Base-by-base conservation (phyloP, 2,888 invertebrate genomes). In the Apotomis turbidana region DNA sequence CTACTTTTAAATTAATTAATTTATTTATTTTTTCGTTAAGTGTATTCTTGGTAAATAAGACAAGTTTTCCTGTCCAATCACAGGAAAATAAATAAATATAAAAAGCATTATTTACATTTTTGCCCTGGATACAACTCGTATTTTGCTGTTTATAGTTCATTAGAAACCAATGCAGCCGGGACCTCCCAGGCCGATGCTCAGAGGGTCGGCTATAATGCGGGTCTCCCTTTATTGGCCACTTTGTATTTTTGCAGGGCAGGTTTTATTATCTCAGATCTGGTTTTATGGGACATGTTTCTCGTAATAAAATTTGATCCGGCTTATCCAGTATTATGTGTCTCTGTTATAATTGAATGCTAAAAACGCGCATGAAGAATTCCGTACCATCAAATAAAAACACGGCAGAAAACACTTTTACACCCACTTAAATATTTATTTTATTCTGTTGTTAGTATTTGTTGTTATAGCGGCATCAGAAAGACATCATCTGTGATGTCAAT, bases 201-300 rank as follows among this genome's bases (percentile, higher is more conserved):
- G 58, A 84, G 82, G 82, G 88, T 83, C 83, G 82, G 76, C 76
- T 68, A 74, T 81, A 82, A 84, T 84, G 78, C 81, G 79, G 82
- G 79, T 82, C 83, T 76, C 74, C 74, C 81, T 80, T 80, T 80
- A 83, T 83, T 86, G 83, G 85, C 76, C 81, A 78, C 79, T 77
- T 78, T 81, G 81, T 83, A 84, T 85, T 85, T 86, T 82, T 82
- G 80, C 81, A 82, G 83, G 85, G 81, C 81, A 83, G 82, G 79
- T 87, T 89, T 89, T 89, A 89, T 89, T 86, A 85, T 86, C 82
- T 78, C 81, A 81, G 86, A 87, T 88, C 88, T 86, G 81, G 81
- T 82, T 89, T 90, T 89, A 90, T 86, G 87, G 86, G 81, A 82
- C 86, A 85, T 87, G 86, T 87, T 87, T 82, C 81, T 83, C 83